Conservation (phyloP, 2,797 vertebrate genomes). For the Fratercula arctica region DNA sequence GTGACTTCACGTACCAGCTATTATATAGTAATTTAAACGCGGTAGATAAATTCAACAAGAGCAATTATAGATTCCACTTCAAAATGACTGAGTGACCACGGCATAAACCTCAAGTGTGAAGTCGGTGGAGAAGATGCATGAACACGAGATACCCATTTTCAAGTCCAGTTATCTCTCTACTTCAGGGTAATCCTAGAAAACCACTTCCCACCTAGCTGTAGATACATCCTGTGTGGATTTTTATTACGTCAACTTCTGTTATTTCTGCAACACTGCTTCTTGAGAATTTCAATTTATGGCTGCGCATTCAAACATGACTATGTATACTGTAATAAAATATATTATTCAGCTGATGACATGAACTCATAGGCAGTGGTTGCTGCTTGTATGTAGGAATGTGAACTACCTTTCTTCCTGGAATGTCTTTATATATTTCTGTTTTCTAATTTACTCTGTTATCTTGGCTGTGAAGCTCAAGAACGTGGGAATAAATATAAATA, state of each 20-base stretch:
- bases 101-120: not conserved
- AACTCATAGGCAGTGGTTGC: not conserved
- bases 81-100: not conserved
- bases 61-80: not conserved
- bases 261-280: not conserved
- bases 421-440: not conserved
- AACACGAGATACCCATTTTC: not conserved
- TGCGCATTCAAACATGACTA: not conserved
- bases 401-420: not conserved
- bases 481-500: not conserved
- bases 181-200: not conserved
- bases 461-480: not conserved
- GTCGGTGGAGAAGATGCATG: not conserved
- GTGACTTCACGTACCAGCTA: not conserved
- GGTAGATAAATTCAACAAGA: not conserved
- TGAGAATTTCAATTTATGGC: not conserved
- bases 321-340: not conserved
- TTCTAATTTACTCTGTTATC: not conserved
- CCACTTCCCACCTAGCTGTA: not conserved
- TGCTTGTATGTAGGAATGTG: not conserved
- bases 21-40: not conserved
- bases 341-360: not conserved
- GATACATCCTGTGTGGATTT: not conserved
- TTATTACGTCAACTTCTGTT: not conserved
- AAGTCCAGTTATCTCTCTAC: not conserved